Evolutionary conservation across 2,888 invertebrate species (phyloP).

Genomic region (Calameuta idolon): DNA sequence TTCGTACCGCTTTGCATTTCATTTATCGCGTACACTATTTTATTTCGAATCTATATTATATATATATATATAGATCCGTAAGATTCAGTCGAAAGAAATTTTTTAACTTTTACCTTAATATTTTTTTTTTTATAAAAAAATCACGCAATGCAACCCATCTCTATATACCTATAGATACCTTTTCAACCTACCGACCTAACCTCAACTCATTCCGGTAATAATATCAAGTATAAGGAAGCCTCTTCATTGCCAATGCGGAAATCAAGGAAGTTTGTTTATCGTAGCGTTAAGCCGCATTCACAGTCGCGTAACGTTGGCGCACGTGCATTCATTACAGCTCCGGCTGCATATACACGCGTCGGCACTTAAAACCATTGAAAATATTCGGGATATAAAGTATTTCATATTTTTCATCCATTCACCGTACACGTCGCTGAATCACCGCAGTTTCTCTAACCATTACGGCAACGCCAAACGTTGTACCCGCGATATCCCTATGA

Average conservation of each 20-base stretch:
- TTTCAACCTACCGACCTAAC: neutral
- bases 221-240: constrained; percentile 23
- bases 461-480: neutral
- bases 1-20: too few relatives aligned
- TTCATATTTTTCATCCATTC: constrained; percentile 22
- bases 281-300: constrained; percentile 20
- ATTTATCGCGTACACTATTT: too few relatives aligned
- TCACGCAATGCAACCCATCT: too few relatives aligned
- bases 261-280: constrained; percentile 20
- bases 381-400: constrained; percentile 19
- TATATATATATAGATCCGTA: neutral
- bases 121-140: too few relatives aligned
- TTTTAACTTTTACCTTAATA: neutral
- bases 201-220: constrained; percentile 34
- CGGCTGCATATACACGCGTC: neutral
- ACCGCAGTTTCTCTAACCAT: neutral
- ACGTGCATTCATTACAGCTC: neutral
- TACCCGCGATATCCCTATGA: neutral
- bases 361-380: constrained; percentile 23
- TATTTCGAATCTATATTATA: too few relatives aligned
- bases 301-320: neutral
- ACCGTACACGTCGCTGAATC: constrained; percentile 13
- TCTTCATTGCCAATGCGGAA: neutral
- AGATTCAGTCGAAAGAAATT: too few relatives aligned
- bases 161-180: too few relatives aligned